Conservation (phyloP, 2,888 invertebrate species). For the Ophion slaviceki region DNA sequence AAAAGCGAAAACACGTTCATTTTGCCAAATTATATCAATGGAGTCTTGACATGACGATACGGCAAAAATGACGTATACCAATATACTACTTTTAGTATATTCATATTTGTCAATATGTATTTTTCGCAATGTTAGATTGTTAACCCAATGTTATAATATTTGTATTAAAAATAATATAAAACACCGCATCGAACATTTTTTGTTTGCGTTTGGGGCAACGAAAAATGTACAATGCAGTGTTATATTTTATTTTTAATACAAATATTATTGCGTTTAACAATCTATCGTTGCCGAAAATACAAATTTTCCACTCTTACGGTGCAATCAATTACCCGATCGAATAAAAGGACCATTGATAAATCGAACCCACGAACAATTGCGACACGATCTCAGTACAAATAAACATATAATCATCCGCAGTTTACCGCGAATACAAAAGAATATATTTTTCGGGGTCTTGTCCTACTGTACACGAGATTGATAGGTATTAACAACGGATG, state of each 20-base stretch:
- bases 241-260: background rate
- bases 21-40: too few species aligned
- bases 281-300: too few species aligned
- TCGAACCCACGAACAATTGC: background rate
- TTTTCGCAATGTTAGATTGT: too few species aligned
- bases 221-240: background rate
- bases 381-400: constrained; percentile 15
- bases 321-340: background rate
- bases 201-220: too few species aligned
- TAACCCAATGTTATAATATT: too few species aligned
- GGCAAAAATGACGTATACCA: too few species aligned
- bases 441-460: background rate
- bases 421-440: background rate
- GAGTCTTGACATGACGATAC: too few species aligned
- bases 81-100: too few species aligned
- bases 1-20: too few species aligned
- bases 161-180: background rate
- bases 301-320: too few species aligned
- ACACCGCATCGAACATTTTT: background rate
- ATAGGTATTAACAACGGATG: background rate
- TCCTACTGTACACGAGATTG: background rate
- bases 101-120: too few species aligned
- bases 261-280: too few species aligned
- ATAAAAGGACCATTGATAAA: background rate
- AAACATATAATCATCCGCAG: background rate